Evolutionary conservation across 2,113 vertebrate species (phyloP).

Genomic region (Morphnarchus princeps): DNA sequence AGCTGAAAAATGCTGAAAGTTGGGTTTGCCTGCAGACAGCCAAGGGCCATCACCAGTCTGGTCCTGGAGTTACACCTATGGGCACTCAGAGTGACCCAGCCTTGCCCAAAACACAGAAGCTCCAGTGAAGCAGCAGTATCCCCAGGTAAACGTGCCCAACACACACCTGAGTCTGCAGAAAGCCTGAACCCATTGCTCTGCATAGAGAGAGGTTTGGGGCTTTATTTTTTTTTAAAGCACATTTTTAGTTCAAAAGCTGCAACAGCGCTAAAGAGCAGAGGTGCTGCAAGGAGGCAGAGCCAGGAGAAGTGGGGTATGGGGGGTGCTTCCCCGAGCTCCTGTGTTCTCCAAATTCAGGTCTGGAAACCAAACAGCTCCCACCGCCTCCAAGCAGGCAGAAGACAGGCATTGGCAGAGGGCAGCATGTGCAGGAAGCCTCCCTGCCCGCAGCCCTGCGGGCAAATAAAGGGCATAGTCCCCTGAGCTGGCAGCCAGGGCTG

Average conservation of each 20-base stretch:
- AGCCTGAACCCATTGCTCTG: not conserved
- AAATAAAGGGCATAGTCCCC: not conserved
- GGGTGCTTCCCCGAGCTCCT: not conserved
- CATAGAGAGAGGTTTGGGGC: rapidly evolving
- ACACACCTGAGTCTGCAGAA: not conserved
- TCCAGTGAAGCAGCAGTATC: not conserved
- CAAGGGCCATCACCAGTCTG: not conserved
- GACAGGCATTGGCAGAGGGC: rapidly evolving
- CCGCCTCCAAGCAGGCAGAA: rapidly evolving
- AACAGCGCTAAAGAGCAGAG: rapidly evolving
- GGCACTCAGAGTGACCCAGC: not conserved
- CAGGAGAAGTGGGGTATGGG: rapidly evolving
- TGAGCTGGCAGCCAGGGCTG: not conserved
- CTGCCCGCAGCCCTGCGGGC: not conserved
- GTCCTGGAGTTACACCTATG: not conserved
- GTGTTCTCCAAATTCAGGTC: not conserved
- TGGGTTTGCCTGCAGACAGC: not conserved
- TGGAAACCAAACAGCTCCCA: not conserved
- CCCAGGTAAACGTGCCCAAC: rapidly evolving
- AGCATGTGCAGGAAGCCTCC: rapidly evolving
- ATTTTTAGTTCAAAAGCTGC: not conserved
- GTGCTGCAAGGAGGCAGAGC: not conserved
- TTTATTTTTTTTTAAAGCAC: not conserved
- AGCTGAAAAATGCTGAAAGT: rapidly evolving
- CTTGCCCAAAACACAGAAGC: rapidly evolving